Evolutionary conservation across 2,113 vertebrate species (phyloP), one percentile per base, ranked within the genome.

Genomic region (Ptilorrhoa leucosticta): DNA sequence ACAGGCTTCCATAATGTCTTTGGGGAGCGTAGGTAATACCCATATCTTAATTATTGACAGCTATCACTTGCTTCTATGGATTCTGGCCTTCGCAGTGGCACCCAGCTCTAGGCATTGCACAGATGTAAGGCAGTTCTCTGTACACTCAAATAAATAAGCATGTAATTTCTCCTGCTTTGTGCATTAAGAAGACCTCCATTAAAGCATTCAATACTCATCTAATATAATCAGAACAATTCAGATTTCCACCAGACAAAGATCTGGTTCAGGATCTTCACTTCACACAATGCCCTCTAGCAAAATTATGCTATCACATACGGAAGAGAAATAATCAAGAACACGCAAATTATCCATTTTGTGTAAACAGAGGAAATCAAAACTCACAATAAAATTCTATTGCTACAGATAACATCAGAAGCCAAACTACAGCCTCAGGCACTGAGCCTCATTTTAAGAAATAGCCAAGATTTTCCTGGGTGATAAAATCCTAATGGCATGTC

Each of bases 211-310:
- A 40, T 77, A 48, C 31, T 35, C 50, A 73, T 76, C 16, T 93
- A 95, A 90, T 90, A 54, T 15, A 94, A 92, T 93, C 37, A 86
- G 35, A 80, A 61, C 71, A 88, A 90, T 60, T 76, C 45, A 72
- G 13, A 93, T 93, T 92, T 92, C 60, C 54, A 83, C 54, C 75
- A 92, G 83, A 77, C 40, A 64, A 66, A 81, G 53, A 73, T 83
- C 70, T 90, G 33, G 8, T 73, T 83, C 54, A 63, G 45, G 78
- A 88, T 69, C 57, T 87, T 87, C 65, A 53, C 54, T 90, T 89
- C 68, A 45, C 6, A 13, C 61, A 70, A 69, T 54, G 35, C 64
- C 93, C 58, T 83, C 51, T 61, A 65, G 87, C 84, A 93, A 96
- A 93, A 95, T 88, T 91, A 33, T 44, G 40, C 35, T 73, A n/a